Conservation (phyloP, 2,888 invertebrate species). For the Microdon myrmicae region DNA sequence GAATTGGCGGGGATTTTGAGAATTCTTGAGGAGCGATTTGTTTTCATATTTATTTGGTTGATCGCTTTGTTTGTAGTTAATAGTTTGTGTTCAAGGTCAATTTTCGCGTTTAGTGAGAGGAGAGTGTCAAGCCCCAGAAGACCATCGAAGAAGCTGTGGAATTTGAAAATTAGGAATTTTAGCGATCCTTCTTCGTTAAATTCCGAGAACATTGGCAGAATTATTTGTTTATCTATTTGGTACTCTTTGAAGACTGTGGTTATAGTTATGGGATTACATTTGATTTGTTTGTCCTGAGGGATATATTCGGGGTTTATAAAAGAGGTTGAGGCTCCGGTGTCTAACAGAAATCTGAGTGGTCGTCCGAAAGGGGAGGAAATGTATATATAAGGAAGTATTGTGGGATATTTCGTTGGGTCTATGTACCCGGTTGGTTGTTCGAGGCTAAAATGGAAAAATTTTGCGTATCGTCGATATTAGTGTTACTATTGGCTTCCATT, state of each 20-base stretch:
- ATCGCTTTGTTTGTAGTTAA: slow-evolving; percentile 12
- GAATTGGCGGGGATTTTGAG: slow-evolving; percentile 18
- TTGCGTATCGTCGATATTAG: slow-evolving; percentile 29
- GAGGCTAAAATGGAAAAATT: slow-evolving; percentile 47
- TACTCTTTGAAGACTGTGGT: slow-evolving; percentile 23
- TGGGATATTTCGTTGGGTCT: slow-evolving; percentile 37
- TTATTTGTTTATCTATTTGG: slow-evolving; percentile 21
- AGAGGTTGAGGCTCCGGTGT: slow-evolving; percentile 29
- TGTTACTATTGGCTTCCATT: no score
- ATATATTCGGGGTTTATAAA: slow-evolving; percentile 42
- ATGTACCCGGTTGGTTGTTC: slow-evolving; percentile 37
- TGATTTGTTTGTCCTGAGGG: slow-evolving; percentile 1
- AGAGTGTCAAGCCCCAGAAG: slow-evolving; percentile 41
- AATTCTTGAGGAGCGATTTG: slow-evolving; percentile 27
- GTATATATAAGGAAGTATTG: slow-evolving; percentile 19
- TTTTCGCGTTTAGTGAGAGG: slow-evolving; percentile 21
- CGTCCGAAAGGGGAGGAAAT: no score
- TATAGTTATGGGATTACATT: slow-evolving; percentile 25
- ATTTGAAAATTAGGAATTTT: slow-evolving; percentile 31
- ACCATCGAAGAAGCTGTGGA: slow-evolving; percentile 48
- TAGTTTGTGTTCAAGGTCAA: slow-evolving; percentile 31
- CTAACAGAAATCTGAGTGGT: slow-evolving; percentile 30
- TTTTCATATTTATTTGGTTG: slow-evolving; percentile 22
- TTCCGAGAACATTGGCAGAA: slow-evolving; percentile 22
- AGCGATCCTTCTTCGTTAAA: slow-evolving; percentile 21